These are phyloP conservation scores for Albula glossodonta DNA, from an alignment of 2,113 vertebrate genomes.

Conservation along the genomic window DNA sequence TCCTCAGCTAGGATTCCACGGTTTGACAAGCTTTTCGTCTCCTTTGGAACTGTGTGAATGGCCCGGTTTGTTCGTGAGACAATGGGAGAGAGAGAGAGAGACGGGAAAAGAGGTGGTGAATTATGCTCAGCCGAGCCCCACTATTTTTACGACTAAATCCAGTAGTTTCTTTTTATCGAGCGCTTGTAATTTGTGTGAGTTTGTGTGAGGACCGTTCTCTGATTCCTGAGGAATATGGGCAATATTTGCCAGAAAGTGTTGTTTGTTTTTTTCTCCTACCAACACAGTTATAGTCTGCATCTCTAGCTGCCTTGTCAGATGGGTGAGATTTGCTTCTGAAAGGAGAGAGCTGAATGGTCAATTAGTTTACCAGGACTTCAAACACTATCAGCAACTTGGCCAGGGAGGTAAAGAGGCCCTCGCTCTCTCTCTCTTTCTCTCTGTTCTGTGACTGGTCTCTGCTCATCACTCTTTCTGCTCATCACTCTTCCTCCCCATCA, in stretches of 20 bases:
- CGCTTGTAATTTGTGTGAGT: neutral
- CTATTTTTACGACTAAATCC: constrained; percentile 1
- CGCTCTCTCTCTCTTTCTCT: neutral
- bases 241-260: neutral
- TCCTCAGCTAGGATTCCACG: neutral
- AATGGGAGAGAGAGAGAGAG: neutral
- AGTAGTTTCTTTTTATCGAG: neutral
- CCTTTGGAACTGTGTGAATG: neutral
- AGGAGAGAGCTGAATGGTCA: neutral
- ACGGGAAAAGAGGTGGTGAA: neutral
- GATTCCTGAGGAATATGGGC: neutral
- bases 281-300: neutral
- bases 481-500: neutral
- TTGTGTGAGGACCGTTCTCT: neutral
- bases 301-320: neutral
- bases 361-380: neutral
- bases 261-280: neutral
- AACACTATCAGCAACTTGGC: too few relatives aligned
- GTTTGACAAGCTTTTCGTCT: neutral
- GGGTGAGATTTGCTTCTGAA: too few relatives aligned
- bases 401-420: too few relatives aligned
- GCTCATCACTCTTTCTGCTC: neutral
- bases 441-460: neutral
- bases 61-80: neutral
- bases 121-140: neutral